Evolutionary conservation across 2,888 invertebrate genomes (phyloP), one percentile per base, ranked within the genome.

Genomic region (Dicycla oo): DNA sequence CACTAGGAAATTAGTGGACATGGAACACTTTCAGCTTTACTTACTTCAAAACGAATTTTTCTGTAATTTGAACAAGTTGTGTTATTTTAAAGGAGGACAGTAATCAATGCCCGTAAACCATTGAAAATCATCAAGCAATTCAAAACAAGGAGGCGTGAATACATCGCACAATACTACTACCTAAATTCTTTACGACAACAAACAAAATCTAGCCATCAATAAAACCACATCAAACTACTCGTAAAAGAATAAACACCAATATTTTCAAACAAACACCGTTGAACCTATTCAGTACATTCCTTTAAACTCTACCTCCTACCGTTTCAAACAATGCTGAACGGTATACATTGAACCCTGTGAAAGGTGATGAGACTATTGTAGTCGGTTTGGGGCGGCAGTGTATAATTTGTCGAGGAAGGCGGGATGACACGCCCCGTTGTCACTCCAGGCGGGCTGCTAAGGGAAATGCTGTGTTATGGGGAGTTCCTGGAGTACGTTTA

Each of bases 351-450:
- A 74, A 62, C 51, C 70, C 70, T 74, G 69, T 72, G 78, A 81
- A 78, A 62, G 80, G 76, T 68, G 75, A 65, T 67, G 68, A 45
- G 23, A n/a, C 66, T 60, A 79, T 81, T 83, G 81, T 83, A 15
- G 60, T 83, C 15, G 40, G 60, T 69, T 63, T 78, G 70, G 81
- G 79, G 81, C 69, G 82, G 88, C 87, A 89, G 73, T 77, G 79
- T 89, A 91, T 91, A 92, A 93, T 92, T 90, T 89, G 93, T 91
- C 87, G 85, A 85, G 43, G 89, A 90, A 91, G 93, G 94, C 94
- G 94, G 89, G 82, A 80, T 88, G 91, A 73, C 89, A 90, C 93
- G 93, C 94, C 94, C 85, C 83, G 81, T 88, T 79, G 87, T 82
- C 91, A 87, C 85, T 80, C 73, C 85, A 77, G 93, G 94, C 89